These are phyloP conservation scores for Calephelis nemesis DNA, from an alignment of 1,140 invertebrate species.

Conservation along the genomic window DNA sequence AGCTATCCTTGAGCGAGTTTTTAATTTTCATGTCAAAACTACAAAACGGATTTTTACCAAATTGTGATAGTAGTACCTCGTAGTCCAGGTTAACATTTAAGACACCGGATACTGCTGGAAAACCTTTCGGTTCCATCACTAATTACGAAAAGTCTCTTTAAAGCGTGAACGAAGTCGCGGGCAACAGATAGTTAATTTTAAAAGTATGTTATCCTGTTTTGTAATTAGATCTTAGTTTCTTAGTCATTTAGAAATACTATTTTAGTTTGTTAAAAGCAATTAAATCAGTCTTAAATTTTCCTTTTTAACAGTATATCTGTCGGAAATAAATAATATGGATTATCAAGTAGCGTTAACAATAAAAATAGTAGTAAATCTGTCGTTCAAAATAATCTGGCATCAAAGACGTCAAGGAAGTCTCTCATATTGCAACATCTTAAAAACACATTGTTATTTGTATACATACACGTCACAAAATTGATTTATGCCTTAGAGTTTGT, in stretches of 20 bases:
- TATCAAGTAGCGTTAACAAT: conserved; percentile 8
- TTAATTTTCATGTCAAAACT: no score
- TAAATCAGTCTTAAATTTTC: neutral
- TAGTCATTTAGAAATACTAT: neutral
- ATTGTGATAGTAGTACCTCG: no score
- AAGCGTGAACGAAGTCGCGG: no score
- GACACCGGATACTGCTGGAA: no score
- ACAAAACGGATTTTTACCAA: no score
- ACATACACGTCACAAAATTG: conserved; percentile 20
- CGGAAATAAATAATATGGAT: conserved; percentile 8
- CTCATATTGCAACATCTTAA: conserved; percentile 25
- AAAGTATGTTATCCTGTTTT: no score
- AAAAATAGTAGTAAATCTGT: conserved; percentile 16
- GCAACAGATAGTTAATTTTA: no score
- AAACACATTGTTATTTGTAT: conserved; percentile 24
- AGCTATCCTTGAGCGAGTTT: no score
- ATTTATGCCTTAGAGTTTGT: conserved; percentile 19
- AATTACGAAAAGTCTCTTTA: no score
- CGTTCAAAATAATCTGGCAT: conserved; percentile 12
- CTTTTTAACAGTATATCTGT: neutral
- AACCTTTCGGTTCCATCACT: no score
- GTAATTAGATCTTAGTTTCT: neutral
- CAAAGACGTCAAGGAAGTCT: conserved; percentile 11
- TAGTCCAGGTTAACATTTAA: no score
- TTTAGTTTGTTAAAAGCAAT: neutral